A percentile compares a stretch with the other conserved stretches of the same genome.
Evolutionary conservation across 2,888 invertebrate genomes (phyloP).

Genomic region (Pyrgus malvae): DNA sequence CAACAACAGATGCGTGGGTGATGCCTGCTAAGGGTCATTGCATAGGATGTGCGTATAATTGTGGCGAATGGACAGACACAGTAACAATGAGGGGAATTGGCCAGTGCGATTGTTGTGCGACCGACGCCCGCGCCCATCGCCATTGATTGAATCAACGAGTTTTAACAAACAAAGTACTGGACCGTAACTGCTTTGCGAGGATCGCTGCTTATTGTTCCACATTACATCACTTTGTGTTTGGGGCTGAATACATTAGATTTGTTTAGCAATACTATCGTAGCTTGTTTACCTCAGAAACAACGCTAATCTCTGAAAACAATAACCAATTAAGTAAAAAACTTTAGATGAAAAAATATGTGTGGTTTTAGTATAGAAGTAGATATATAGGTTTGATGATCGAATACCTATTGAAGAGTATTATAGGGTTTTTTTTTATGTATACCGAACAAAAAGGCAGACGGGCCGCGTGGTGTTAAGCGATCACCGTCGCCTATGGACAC

Average conservation of each 20-base stretch:
- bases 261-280: no score
- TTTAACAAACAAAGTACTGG: slow-evolving; percentile 69
- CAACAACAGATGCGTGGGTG: slow-evolving; percentile 62
- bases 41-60: slow-evolving; percentile 71
- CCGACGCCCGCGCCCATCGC: slow-evolving; percentile 75
- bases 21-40: slow-evolving; percentile 55
- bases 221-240: slow-evolving; percentile 31
- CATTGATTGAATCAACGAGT: slow-evolving; percentile 74
- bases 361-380: no score
- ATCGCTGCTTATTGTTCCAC: slow-evolving; percentile 31
- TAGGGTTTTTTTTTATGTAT: no score
- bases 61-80: slow-evolving; percentile 58
- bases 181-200: slow-evolving; percentile 55
- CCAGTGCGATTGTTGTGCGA: slow-evolving; percentile 79
- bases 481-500: no score
- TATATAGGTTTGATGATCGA: no score
- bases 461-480: no score
- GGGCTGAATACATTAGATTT: neutral
- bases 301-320: no score
- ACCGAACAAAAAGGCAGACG: no score
- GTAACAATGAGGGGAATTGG: slow-evolving; percentile 77
- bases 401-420: no score
- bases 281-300: no score
- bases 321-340: no score
- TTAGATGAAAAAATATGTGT: no score